Evolutionary conservation across 2,888 invertebrate genomes (phyloP).

Genomic region (Vannuccia rotundouncinata): DNA sequence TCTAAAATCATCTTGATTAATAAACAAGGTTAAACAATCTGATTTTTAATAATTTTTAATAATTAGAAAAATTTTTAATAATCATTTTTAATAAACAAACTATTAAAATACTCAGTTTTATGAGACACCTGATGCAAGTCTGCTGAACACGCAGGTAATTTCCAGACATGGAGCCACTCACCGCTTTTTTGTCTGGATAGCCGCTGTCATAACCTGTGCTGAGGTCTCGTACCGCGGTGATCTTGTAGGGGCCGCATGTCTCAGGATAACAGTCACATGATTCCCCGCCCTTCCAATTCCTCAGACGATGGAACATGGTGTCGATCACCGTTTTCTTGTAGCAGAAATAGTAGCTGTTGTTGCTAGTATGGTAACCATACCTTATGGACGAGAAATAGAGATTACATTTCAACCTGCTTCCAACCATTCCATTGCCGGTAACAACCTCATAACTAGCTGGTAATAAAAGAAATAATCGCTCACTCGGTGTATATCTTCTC

Average conservation of each 20-base stretch:
- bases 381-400: slow-evolving; percentile 53
- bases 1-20: no score
- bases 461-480: no score
- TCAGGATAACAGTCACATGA: slow-evolving; percentile 47
- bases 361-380: slow-evolving; percentile 80
- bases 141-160: no score
- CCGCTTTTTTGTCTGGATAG: slow-evolving; percentile 66
- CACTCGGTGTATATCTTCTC: slow-evolving; percentile 69
- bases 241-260: slow-evolving; percentile 57
- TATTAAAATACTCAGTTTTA: no score
- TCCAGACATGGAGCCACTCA: slow-evolving; percentile 59
- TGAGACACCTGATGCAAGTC: no score
- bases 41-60: no score
- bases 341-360: slow-evolving; percentile 83
- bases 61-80: no score
- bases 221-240: slow-evolving; percentile 73
- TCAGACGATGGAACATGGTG: slow-evolving; percentile 71
- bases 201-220: slow-evolving; percentile 68
- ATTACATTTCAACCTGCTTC: no score
- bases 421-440: no score
- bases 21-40: no score
- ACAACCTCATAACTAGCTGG: no score
- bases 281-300: slow-evolving; percentile 63
- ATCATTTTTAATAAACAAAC: no score
- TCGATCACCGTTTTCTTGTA: slow-evolving; percentile 67